Conservation (phyloP, 2,113 vertebrate genomes). For the Vidua chalybeata region DNA sequence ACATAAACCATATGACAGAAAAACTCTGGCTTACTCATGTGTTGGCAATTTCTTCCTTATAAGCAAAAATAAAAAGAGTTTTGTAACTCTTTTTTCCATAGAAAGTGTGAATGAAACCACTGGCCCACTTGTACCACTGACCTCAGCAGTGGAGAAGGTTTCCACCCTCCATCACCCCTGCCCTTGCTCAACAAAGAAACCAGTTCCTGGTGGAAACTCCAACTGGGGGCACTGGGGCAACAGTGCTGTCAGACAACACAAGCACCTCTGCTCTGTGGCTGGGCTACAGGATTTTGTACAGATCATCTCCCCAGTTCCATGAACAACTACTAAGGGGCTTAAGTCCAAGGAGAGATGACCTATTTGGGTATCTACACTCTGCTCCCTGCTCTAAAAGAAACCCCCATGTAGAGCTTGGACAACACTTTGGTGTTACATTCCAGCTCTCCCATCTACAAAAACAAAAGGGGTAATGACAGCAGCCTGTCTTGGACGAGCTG, state of each 20-base stretch:
- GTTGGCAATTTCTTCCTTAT: conserved; percentile 12
- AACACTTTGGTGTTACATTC: neutral
- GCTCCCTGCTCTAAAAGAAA: neutral
- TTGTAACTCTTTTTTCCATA: neutral
- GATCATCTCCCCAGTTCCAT: neutral
- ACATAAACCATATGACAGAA: conserved; percentile 39
- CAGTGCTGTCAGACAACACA: rapidly evolving
- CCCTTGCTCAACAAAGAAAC: neutral
- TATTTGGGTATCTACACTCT: neutral
- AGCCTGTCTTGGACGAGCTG: rapidly evolving
- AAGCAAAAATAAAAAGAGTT: neutral
- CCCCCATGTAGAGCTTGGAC: rapidly evolving
- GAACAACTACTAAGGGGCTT: neutral
- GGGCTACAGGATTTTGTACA: neutral
- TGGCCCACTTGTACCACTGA: neutral
- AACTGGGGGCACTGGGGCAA: neutral
- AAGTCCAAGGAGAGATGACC: neutral
- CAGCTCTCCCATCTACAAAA: neutral
- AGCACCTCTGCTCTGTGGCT: neutral
- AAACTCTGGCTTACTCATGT: neutral
- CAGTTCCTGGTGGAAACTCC: neutral
- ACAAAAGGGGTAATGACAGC: neutral
- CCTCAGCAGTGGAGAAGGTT: neutral
- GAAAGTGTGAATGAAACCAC: neutral
- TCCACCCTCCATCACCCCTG: neutral